Conservation (phyloP, 1,140 invertebrate genomes). For the Aradophagus sp. region DNA sequence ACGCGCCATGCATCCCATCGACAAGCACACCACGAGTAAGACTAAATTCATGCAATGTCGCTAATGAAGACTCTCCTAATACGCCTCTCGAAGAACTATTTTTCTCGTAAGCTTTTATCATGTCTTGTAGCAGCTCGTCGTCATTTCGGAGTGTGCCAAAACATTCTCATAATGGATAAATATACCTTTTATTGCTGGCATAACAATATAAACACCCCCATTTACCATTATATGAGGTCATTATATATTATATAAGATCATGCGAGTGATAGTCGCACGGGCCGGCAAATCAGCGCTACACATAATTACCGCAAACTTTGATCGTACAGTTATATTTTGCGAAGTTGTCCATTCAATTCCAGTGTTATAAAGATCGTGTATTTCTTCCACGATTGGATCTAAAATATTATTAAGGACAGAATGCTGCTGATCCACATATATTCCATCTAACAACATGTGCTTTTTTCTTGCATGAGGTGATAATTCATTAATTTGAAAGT, state of each 20-base stretch:
- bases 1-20: slow-evolving; percentile 24
- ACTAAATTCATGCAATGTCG: slow-evolving; percentile 20
- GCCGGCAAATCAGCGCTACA: slow-evolving; percentile 22
- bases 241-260: slow-evolving; percentile 2
- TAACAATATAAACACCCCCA: slow-evolving; percentile 25
- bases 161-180: slow-evolving; percentile 8
- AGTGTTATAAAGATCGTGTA: neutral
- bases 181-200: slow-evolving; percentile 2
- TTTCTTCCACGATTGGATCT: slow-evolving; percentile 6
- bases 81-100: slow-evolving; percentile 9
- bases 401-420: slow-evolving; percentile 11
- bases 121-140: slow-evolving; percentile 6
- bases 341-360: slow-evolving; percentile 13
- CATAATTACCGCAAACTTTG: slow-evolving; percentile 10
- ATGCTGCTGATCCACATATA: slow-evolving; percentile 20
- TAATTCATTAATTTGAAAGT: slow-evolving; percentile 29
- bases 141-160: slow-evolving; percentile 8
- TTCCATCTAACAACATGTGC: slow-evolving; percentile 25
- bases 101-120: slow-evolving; percentile 3
- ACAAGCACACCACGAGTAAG: slow-evolving; percentile 24
- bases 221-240: slow-evolving; percentile 3
- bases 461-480: slow-evolving; percentile 24
- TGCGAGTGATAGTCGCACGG: slow-evolving; percentile 1
- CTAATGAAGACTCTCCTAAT: slow-evolving; percentile 28
- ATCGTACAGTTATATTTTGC: slow-evolving; percentile 3